Evolutionary conservation across 2,797 vertebrate species (phyloP).

Genomic region (Benthosema pterotum): DNA sequence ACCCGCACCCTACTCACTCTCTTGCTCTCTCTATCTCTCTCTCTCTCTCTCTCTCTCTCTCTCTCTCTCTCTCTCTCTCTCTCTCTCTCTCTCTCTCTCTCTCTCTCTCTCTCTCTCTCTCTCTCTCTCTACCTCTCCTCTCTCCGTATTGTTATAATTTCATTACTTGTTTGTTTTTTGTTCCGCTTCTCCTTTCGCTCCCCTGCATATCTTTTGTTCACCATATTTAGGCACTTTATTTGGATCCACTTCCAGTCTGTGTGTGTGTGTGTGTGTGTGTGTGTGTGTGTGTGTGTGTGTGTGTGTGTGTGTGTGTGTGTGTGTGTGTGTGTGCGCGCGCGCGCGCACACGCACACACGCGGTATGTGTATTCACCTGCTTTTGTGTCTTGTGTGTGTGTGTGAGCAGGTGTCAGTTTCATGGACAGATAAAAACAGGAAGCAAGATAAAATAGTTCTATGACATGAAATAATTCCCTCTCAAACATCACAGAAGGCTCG

Average conservation of each 20-base stretch:
- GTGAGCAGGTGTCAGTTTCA: constrained; percentile 77
- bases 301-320: constrained; percentile 25
- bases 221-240: constrained; percentile 82
- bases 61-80: constrained; percentile 67
- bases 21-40: constrained; percentile 47
- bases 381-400: not conserved
- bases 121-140: constrained; percentile 56
- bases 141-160: constrained; percentile 96
- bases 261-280: constrained; percentile 41
- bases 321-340: constrained; percentile 7
- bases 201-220: constrained; percentile 84
- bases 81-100: constrained; percentile 62
- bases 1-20: constrained; percentile 68
- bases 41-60: constrained; percentile 73
- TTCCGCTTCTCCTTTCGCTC: constrained; percentile 89
- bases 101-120: constrained; percentile 74
- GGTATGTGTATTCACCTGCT: not conserved
- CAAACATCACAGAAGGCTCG: constrained; percentile 35
- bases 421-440: constrained; percentile 76
- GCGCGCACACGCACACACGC: constrained; percentile 3
- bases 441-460: constrained; percentile 64
- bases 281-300: constrained; percentile 40
- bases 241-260: constrained; percentile 64
- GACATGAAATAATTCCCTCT: constrained; percentile 63
- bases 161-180: constrained; percentile 96